Evolutionary conservation across 2,888 invertebrate species (phyloP).

Genomic region (Eucriotettix oculatus): DNA sequence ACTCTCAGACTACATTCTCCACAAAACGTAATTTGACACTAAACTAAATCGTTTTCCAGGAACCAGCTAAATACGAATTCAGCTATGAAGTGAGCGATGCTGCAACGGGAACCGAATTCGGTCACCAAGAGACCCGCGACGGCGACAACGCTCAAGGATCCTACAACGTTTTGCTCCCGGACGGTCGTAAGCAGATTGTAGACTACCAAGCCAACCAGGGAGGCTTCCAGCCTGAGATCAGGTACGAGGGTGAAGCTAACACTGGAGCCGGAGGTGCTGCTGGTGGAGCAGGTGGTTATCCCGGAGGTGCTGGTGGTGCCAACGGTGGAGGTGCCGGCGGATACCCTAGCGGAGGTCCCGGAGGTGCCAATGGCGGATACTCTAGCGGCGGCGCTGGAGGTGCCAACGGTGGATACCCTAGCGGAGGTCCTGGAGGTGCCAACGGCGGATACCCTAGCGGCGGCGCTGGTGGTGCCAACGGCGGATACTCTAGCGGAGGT

Average conservation of each 20-base stretch:
- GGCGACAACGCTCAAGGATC: constrained; percentile 12
- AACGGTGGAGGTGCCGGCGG: neutral
- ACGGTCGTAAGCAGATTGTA: constrained; percentile 14
- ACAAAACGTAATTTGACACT: neutral
- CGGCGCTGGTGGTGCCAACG: neutral
- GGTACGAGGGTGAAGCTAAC: constrained; percentile 11
- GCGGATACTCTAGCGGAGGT: constrained; percentile 2
- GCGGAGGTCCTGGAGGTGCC: constrained; percentile 1
- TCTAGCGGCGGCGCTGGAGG: constrained; percentile 1
- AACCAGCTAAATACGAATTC: constrained; percentile 13
- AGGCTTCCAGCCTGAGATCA: constrained; percentile 13
- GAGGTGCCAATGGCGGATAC: neutral
- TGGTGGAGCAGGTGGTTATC: neutral
- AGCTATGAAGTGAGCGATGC: constrained; percentile 13
- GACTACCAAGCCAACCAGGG: constrained; percentile 12
- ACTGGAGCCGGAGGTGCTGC: constrained; percentile 5
- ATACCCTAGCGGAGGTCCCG: neutral
- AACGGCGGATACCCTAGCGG: neutral
- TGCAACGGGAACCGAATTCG: constrained; percentile 11
- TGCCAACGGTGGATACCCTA: constrained; percentile 1
- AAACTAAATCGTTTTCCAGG: constrained; percentile 3
- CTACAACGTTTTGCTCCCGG: constrained; percentile 14
- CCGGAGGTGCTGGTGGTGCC: constrained; percentile 1
- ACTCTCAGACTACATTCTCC: neutral
- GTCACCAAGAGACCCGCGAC: constrained; percentile 12